These are phyloP conservation scores for Palythoa grandis DNA, from an alignment of 92 coral and sea anemone species.

Conservation along the genomic window DNA sequence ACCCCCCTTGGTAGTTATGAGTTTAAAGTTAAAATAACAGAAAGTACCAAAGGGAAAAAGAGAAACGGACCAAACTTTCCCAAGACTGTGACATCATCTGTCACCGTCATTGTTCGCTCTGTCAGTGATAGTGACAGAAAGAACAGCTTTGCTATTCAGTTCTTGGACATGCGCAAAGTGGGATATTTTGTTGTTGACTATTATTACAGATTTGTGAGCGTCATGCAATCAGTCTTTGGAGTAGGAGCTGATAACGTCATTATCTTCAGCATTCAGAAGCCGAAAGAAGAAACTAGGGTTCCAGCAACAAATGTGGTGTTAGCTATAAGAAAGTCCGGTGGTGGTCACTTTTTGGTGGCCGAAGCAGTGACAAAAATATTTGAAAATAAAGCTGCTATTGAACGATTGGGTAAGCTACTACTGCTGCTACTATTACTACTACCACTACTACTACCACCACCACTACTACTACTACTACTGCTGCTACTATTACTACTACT, in stretches of 20 bases:
- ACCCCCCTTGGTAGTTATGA: slow-evolving; percentile 66
- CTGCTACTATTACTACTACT: no score
- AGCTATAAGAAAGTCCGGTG: slow-evolving; percentile 50
- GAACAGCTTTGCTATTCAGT: slow-evolving; percentile 73
- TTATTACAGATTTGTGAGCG: slow-evolving; percentile 48
- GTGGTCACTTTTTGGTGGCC: slow-evolving; percentile 16
- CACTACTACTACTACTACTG: no score
- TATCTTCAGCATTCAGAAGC: slow-evolving; percentile 82
- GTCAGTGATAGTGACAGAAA: slow-evolving; percentile 61
- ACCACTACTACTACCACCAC: no score
- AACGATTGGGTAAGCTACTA: not conserved
- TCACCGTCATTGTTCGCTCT: slow-evolving; percentile 59
- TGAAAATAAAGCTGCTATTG: slow-evolving; percentile 1
- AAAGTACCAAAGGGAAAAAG: slow-evolving; percentile 24
- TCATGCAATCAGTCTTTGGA: slow-evolving; percentile 54
- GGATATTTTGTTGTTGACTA: slow-evolving; percentile 68
- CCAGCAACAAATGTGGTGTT: slow-evolving; percentile 67
- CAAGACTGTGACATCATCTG: slow-evolving; percentile 59
- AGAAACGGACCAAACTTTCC: slow-evolving; percentile 42
- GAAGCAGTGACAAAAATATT: slow-evolving; percentile 23
- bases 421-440: no score
- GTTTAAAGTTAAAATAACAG: slow-evolving; percentile 53
- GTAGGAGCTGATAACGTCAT: slow-evolving; percentile 43
- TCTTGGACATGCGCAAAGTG: slow-evolving; percentile 63
- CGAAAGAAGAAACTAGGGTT: slow-evolving; percentile 44